Conservation (phyloP, 2,888 invertebrate genomes). For the Drosophila hamatofila region DNA sequence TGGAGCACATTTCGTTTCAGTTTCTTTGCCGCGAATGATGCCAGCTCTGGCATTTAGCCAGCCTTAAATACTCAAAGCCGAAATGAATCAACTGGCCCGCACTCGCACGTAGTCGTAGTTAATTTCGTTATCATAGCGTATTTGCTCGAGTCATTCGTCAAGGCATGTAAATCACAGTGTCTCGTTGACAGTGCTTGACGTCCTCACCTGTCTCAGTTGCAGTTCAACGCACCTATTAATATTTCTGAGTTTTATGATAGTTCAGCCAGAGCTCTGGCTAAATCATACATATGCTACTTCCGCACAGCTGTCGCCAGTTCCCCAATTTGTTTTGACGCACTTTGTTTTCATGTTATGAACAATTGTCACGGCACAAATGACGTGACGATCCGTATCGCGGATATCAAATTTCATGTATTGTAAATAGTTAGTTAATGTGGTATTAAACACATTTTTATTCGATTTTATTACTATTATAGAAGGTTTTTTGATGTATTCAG, state of each 20-base stretch:
- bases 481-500: no score
- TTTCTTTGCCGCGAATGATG: constrained; percentile 57
- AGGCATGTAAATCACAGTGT: constrained; percentile 63
- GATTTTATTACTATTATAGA: not conserved
- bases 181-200: constrained; percentile 27
- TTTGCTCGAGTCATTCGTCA: constrained; percentile 70
- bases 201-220: constrained; percentile 47
- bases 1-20: constrained; percentile 59
- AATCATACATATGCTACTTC: constrained; percentile 55
- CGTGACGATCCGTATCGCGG: constrained; percentile 19
- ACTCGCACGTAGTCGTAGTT: constrained; percentile 49
- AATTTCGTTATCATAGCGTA: constrained; percentile 28
- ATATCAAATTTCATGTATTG: not conserved
- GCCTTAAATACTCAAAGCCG: constrained; percentile 61
- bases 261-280: constrained; percentile 13
- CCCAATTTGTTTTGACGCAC: constrained; percentile 1
- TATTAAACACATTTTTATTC: not conserved
- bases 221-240: constrained; percentile 62
- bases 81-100: constrained; percentile 31
- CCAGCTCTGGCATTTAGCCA: constrained; percentile 15
- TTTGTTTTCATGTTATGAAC: constrained; percentile 9
- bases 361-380: constrained; percentile 10
- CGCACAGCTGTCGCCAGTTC: constrained; percentile 36
- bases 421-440: not conserved
- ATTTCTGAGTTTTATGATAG: constrained; percentile 23